Conservation (phyloP, 2,888 invertebrate species). For the Pterostichus madidus region DNA sequence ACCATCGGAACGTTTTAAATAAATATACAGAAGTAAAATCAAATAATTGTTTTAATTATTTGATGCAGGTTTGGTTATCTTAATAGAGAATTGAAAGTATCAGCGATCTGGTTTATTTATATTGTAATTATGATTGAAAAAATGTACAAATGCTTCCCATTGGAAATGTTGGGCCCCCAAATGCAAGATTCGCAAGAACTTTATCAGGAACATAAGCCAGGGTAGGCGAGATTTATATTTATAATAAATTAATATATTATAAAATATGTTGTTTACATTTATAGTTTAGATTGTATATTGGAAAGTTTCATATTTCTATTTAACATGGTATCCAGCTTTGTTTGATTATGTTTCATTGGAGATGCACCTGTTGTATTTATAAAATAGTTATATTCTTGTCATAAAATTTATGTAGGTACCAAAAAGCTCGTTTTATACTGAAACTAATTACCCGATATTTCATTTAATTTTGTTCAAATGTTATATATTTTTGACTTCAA, state of each 20-base stretch:
- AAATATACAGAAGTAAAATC: too few relatives aligned
- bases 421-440: conserved; percentile 44
- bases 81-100: not conserved
- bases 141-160: conserved; percentile 50
- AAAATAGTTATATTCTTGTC: conserved; percentile 48
- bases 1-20: too few relatives aligned
- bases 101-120: conserved; percentile 10
- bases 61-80: too few relatives aligned
- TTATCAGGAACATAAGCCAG: conserved; percentile 66
- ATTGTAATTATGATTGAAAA: conserved; percentile 43
- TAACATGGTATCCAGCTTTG: conserved; percentile 59
- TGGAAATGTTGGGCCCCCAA: conserved; percentile 44
- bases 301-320: conserved; percentile 66
- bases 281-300: conserved; percentile 67
- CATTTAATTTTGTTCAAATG: too few relatives aligned
- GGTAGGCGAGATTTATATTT: conserved; percentile 67
- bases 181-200: conserved; percentile 56
- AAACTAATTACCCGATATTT: not conserved
- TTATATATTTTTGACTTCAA: too few relatives aligned
- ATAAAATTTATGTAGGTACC: conserved; percentile 16
- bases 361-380: conserved; percentile 53
- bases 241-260: conserved; percentile 67
- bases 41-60: too few relatives aligned
- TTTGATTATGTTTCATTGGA: conserved; percentile 53
- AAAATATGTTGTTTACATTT: conserved; percentile 67